These are phyloP conservation scores for Cyaniris semiargus DNA, from an alignment of 2,888 invertebrate genomes.

Conservation along the genomic window DNA sequence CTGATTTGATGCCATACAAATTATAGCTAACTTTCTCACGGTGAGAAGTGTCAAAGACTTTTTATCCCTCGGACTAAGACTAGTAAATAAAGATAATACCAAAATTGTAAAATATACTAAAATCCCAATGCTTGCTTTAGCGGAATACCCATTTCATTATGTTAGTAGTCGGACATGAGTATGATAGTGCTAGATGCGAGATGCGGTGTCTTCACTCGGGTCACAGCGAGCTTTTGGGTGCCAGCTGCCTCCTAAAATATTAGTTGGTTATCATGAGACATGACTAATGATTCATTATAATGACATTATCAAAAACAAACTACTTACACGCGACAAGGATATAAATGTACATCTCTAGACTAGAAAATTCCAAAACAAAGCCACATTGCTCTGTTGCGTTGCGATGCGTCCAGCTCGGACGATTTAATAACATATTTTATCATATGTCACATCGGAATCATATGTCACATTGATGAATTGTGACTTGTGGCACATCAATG, in stretches of 20 bases:
- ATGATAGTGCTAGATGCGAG: conserved; percentile 43
- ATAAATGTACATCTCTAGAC: too few relatives aligned
- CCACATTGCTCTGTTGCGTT: too few relatives aligned
- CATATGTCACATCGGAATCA: too few relatives aligned
- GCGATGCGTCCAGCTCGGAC: too few relatives aligned
- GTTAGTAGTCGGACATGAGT: conserved; percentile 35
- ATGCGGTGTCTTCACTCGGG: conserved; percentile 55
- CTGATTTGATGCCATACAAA: background rate
- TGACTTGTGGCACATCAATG: too few relatives aligned
- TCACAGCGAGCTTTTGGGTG: conserved; percentile 76
- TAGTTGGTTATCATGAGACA: conserved; percentile 43
- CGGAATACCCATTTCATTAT: conserved; percentile 13
- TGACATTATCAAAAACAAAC: background rate
- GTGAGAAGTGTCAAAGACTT: background rate
- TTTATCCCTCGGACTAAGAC: background rate
- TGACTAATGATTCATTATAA: conserved; percentile 3
- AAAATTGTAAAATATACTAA: background rate
- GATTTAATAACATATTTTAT: too few relatives aligned
- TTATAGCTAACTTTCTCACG: background rate
- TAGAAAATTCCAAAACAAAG: too few relatives aligned
- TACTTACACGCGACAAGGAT: background rate
- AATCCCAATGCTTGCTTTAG: background rate
- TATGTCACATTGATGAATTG: too few relatives aligned
- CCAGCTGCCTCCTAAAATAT: conserved; percentile 71
- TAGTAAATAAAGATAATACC: background rate